Conservation (phyloP, 2,797 vertebrate species). For the Danio kyathit region DNA sequence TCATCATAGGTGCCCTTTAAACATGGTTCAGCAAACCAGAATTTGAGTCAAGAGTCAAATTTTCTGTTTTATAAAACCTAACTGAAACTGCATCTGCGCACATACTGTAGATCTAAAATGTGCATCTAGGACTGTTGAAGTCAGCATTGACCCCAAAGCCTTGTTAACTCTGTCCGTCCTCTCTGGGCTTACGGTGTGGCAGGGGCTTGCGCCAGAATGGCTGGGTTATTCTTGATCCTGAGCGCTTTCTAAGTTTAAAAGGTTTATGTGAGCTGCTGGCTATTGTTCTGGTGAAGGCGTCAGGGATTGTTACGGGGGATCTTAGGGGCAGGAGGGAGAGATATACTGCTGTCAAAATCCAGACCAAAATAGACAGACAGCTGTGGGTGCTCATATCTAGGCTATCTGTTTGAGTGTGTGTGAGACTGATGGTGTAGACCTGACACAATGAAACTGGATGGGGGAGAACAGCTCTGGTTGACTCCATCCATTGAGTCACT, state of each 20-base stretch:
- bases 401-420: constrained; percentile 70
- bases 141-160: constrained; percentile 50
- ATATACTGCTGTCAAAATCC: constrained; percentile 78
- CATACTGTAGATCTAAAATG: constrained; percentile 4
- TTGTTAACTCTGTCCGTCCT: constrained; percentile 58
- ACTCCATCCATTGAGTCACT: constrained; percentile 66
- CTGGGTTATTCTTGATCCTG: constrained; percentile 64
- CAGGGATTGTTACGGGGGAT: constrained; percentile 50
- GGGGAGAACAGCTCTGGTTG: constrained; percentile 71
- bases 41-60: background rate
- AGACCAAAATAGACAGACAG: constrained; percentile 87
- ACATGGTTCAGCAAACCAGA: background rate
- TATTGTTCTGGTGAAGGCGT: constrained; percentile 85
- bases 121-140: constrained; percentile 16
- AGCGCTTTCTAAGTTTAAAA: constrained; percentile 68
- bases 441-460: constrained; percentile 70
- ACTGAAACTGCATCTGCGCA: constrained; percentile 9
- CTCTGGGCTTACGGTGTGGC: constrained; percentile 55
- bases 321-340: constrained; percentile 65
- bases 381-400: constrained; percentile 83
- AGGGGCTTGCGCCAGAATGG: constrained; percentile 59
- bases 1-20: background rate
- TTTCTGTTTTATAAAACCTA: background rate
- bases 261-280: constrained; percentile 65
- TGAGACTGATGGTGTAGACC: constrained; percentile 41